phyloP scores from a whole-genome alignment of 2,888 invertebrate species.

The Spilarctia lutea region DNA sequence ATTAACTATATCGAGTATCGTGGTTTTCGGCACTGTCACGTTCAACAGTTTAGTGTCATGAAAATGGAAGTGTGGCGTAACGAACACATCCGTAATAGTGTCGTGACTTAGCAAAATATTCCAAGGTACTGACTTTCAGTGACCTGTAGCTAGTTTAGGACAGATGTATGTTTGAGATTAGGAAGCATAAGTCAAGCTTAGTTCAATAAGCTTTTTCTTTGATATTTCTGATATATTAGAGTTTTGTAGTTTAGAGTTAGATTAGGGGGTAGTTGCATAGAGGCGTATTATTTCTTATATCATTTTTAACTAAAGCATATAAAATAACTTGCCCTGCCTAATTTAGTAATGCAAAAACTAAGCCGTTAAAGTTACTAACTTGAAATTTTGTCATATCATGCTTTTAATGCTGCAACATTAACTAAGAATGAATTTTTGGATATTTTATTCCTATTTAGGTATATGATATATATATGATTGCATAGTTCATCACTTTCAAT shows the following conservation, averaged over 20 bases:
- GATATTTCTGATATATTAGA: background rate
- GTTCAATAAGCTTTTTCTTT: background rate
- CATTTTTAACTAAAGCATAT: background rate
- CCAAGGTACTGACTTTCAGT: background rate
- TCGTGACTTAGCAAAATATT: background rate
- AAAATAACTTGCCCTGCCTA: no score
- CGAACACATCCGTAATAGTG: background rate
- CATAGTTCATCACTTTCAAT: no score
- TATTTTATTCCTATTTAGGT: no score
- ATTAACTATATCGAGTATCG: background rate
- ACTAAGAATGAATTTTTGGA: no score
- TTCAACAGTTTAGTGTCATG: background rate
- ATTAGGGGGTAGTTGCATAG: no score
- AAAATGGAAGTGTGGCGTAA: background rate
- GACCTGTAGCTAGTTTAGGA: background rate
- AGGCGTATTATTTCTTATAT: background rate
- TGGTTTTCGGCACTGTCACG: background rate
- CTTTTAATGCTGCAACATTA: background rate
- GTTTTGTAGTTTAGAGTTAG: background rate
- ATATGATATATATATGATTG: no score
- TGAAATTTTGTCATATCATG: no score
- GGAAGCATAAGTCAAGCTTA: background rate
- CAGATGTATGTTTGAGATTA: background rate
- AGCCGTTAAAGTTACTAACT: no score
- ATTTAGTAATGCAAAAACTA: no score